phyloP scores from a whole-genome alignment of 2,797 vertebrate genomes.

The Lepilemur septentrionalis region DNA sequence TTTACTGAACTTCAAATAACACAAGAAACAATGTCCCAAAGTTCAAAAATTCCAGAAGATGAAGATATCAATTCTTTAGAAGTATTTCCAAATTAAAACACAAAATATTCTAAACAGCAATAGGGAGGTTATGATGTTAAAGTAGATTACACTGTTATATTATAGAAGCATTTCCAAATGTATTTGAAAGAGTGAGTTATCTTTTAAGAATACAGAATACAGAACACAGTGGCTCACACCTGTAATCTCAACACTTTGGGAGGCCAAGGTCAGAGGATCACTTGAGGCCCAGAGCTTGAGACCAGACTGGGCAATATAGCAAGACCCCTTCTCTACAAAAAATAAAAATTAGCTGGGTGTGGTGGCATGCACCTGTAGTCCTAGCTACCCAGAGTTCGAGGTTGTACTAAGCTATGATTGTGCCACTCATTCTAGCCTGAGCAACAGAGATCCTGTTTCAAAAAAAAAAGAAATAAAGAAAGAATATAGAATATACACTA shows the following conservation, averaged over 20 bases:
- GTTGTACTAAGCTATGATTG: background rate
- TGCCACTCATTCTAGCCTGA: background rate
- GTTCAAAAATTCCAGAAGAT: slow-evolving; percentile 37
- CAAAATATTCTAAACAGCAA: slow-evolving; percentile 35
- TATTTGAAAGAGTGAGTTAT: background rate
- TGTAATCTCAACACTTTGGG: no score
- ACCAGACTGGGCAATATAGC: no score
- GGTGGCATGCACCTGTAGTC: background rate
- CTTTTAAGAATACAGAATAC: slow-evolving; percentile 23
- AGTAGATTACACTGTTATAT: background rate
- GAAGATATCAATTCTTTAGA: background rate
- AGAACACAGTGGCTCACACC: background rate
- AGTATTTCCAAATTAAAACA: slow-evolving; percentile 27
- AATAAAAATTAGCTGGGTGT: background rate
- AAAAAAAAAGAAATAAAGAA: no score
- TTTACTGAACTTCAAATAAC: background rate
- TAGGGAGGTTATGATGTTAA: background rate
- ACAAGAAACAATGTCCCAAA: background rate
- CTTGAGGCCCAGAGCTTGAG: background rate
- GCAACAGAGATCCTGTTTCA: background rate
- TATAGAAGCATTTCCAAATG: background rate
- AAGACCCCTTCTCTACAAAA: background rate
- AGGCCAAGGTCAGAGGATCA: background rate
- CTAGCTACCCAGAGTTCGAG: background rate
- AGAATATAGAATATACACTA: background rate